Percentiles rank a stretch among this genome's conserved stretches.
Conservation (phyloP, 1,140 invertebrate genomes). For the Parapsyche elsis region DNA sequence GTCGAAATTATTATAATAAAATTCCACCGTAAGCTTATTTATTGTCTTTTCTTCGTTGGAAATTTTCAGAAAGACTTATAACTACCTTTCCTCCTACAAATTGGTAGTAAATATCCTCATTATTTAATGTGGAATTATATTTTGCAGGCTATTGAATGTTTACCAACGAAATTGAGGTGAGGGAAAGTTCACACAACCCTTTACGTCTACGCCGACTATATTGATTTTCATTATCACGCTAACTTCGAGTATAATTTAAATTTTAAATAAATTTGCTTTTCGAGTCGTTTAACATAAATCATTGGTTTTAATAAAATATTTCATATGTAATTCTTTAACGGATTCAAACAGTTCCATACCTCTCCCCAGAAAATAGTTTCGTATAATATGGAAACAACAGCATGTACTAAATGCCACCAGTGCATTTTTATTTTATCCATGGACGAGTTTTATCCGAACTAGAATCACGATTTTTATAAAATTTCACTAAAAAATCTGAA, state of each 20-base stretch:
- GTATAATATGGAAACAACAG: slow-evolving; percentile 1
- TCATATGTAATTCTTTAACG: not conserved
- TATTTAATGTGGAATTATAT: slow-evolving; percentile 4
- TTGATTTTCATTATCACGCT: slow-evolving; percentile 41
- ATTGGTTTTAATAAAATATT: not conserved
- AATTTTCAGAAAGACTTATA: not conserved
- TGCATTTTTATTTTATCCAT: too few species aligned
- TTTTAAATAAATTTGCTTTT: not conserved
- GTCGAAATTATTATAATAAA: slow-evolving; percentile 23
- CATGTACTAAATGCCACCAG: too few species aligned
- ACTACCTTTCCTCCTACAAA: not conserved
- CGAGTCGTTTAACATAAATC: not conserved
- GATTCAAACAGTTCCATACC: not conserved
- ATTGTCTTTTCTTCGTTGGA: not conserved
- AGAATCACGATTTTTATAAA: too few species aligned
- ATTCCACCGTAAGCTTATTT: slow-evolving; percentile 10
- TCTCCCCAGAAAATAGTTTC: not conserved
- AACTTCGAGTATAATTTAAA: not conserved
- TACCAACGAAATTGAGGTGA: slow-evolving; percentile 25
- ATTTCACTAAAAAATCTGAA: too few species aligned
- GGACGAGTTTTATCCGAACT: too few species aligned
- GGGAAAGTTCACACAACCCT: slow-evolving; percentile 15
- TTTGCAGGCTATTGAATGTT: slow-evolving; percentile 20
- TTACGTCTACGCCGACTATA: not conserved
- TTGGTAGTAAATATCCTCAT: not conserved